These are phyloP conservation scores for Drosophila tristis DNA, from an alignment of 1,140 invertebrate species.

Conservation along the genomic window DNA sequence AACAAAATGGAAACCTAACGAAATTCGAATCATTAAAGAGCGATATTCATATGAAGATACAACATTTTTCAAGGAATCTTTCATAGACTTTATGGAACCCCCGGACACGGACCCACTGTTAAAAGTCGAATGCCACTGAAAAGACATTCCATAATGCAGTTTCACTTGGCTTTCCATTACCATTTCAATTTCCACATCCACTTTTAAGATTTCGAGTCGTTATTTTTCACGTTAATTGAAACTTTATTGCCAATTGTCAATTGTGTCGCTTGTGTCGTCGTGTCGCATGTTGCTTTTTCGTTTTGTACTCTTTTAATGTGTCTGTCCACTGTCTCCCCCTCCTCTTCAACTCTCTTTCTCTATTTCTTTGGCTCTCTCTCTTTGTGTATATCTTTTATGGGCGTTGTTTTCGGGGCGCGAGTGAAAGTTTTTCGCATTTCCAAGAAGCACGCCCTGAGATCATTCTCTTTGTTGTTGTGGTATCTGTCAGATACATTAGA, in stretches of 20 bases:
- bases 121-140: not conserved
- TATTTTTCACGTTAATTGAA: conserved; percentile 68
- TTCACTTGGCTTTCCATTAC: conserved; percentile 37
- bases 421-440: conserved; percentile 73
- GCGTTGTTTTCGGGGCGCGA: conserved; percentile 55
- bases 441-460: conserved; percentile 50
- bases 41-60: too few species aligned
- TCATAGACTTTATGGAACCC: not conserved
- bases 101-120: not conserved
- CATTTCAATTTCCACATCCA: conserved; percentile 20
- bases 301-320: conserved; percentile 19
- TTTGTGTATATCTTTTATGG: conserved; percentile 53
- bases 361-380: not conserved
- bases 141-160: not conserved
- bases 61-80: too few species aligned
- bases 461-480: conserved; percentile 2
- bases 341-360: too few species aligned
- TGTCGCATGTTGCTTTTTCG: not conserved
- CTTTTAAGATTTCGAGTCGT: conserved; percentile 28
- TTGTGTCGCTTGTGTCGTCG: conserved; percentile 37
- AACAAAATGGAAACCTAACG: too few species aligned
- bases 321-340: not conserved
- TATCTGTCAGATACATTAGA: conserved; percentile 50
- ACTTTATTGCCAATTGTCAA: conserved; percentile 75
- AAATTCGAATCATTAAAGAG: too few species aligned